These are phyloP conservation scores for Sepiola atlantica DNA, from an alignment of 2,888 invertebrate genomes.

Conservation along the genomic window DNA sequence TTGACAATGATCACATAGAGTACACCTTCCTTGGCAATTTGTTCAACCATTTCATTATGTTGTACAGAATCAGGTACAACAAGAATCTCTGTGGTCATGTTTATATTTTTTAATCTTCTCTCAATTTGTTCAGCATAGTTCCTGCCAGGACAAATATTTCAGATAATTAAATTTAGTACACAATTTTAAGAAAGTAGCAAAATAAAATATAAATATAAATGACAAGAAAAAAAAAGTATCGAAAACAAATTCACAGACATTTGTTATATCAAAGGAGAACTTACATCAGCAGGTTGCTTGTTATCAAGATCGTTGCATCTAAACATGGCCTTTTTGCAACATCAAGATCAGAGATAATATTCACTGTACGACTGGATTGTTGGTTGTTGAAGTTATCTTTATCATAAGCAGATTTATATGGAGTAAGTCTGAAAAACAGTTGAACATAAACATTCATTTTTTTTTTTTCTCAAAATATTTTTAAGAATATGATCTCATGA, in stretches of 20 bases:
- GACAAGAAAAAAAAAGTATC: no score
- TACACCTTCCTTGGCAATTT: conserved; percentile 90
- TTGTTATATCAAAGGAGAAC: no score
- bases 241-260: background rate
- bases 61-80: conserved; percentile 93
- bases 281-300: conserved; percentile 87
- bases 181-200: background rate
- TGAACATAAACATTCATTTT: background rate
- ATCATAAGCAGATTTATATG: background rate
- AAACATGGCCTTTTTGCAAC: conserved; percentile 76
- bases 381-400: background rate
- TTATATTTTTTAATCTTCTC: conserved; percentile 84
- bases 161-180: background rate
- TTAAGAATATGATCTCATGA: background rate
- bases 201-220: no score
- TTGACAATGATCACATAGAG: conserved; percentile 91
- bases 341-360: background rate
- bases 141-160: conserved; percentile 71
- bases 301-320: conserved; percentile 93
- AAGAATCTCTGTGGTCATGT: conserved; percentile 84
- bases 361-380: background rate
- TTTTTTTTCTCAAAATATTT: background rate
- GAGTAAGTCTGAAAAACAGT: background rate
- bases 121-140: conserved; percentile 93
- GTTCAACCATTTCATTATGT: conserved; percentile 84